Percentiles rank a stretch among this genome's conserved stretches.
Conservation (phyloP, 2,113 vertebrate genomes). For the Lanius collurio region DNA sequence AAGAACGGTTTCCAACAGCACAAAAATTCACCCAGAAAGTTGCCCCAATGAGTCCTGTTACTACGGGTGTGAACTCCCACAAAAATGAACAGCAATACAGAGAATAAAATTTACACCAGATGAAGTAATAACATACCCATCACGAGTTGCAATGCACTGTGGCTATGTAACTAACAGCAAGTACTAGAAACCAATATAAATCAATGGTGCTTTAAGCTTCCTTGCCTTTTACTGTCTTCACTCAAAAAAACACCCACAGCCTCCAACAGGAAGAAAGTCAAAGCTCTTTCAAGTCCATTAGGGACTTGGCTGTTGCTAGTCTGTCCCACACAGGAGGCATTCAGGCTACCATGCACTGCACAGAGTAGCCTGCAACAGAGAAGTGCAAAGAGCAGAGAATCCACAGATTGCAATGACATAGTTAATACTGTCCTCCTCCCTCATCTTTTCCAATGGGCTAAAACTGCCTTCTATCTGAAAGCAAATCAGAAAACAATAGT, state of each 20-base stretch:
- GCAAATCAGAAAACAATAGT: slow-evolving; percentile 30
- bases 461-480: slow-evolving; percentile 3
- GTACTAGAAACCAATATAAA: not conserved
- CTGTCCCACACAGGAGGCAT: not conserved
- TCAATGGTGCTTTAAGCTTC: not conserved
- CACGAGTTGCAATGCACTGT: not conserved
- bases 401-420: not conserved
- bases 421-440: not conserved
- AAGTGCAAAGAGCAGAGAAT: not conserved
- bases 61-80: not conserved
- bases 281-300: not conserved
- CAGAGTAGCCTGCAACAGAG: not conserved
- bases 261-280: not conserved
- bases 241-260: not conserved
- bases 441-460: not conserved
- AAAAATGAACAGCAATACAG: not conserved
- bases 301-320: not conserved
- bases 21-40: not conserved
- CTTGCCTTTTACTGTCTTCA: not conserved
- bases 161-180: not conserved
- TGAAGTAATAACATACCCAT: not conserved
- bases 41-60: not conserved
- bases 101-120: not conserved
- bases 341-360: not conserved
- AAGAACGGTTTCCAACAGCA: not conserved